Percentiles rank a stretch among this genome's conserved stretches.
Conservation (phyloP, 1,140 invertebrate species). For the Metopolophium dirhodum region DNA sequence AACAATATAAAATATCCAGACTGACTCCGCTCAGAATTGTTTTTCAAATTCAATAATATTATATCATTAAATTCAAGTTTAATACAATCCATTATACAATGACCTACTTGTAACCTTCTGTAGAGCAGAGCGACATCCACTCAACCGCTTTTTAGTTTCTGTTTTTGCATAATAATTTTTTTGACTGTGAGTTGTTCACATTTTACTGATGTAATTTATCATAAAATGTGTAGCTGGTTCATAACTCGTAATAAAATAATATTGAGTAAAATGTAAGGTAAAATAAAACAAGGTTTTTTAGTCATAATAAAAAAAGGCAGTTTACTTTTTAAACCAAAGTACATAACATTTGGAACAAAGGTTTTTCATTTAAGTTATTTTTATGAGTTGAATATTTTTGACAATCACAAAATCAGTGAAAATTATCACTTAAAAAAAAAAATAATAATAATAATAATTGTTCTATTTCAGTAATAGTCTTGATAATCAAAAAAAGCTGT, state of each 20-base stretch:
- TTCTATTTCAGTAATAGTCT: neutral
- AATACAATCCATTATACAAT: too few relatives aligned
- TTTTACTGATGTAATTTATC: neutral
- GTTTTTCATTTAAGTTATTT: neutral
- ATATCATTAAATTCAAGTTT: too few relatives aligned
- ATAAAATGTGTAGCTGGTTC: neutral
- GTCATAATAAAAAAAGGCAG: neutral
- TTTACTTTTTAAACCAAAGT: neutral
- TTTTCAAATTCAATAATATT: too few relatives aligned
- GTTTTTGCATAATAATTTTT: neutral
- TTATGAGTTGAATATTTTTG: neutral
- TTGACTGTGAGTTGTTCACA: neutral
- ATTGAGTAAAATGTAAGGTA: neutral
- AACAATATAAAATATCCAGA: too few relatives aligned
- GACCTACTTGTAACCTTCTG: too few relatives aligned
- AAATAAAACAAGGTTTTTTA: neutral
- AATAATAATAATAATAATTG: neutral
- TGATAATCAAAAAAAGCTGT: neutral
- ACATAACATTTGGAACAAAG: neutral
- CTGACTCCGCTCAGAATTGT: too few relatives aligned
- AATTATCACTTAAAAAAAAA: neutral
- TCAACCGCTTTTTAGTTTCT: neutral
- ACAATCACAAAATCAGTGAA: neutral
- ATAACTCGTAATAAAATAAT: neutral
- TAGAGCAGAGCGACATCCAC: too few relatives aligned